Evolutionary conservation across 2,113 vertebrate genomes (phyloP).

Genomic region (Pteropus alecto): DNA sequence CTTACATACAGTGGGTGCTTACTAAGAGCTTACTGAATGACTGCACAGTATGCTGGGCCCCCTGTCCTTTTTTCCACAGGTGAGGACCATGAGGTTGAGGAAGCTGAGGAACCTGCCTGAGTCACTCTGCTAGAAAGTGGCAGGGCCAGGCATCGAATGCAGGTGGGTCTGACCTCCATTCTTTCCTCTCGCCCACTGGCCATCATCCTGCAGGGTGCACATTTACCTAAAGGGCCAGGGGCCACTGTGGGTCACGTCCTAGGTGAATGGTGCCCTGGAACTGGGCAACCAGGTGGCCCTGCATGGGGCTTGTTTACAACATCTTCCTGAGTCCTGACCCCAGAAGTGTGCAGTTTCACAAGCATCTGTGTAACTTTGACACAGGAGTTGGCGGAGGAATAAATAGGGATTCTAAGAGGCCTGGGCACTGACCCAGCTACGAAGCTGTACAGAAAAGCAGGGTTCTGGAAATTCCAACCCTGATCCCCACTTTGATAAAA

Average conservation of each 20-base stretch:
- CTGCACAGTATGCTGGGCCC: rapidly evolving
- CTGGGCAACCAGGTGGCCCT: background rate
- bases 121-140: background rate
- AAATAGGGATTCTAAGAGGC: background rate
- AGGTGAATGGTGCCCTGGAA: background rate
- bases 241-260: background rate
- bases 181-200: background rate
- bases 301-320: background rate
- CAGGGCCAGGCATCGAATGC: background rate
- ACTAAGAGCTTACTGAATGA: background rate
- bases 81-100: rapidly evolving
- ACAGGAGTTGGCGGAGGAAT: background rate
- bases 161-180: background rate
- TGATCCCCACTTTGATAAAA: background rate
- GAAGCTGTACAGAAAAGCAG: background rate
- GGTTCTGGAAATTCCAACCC: background rate
- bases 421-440: background rate
- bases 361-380: background rate
- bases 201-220: rapidly evolving
- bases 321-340: background rate
- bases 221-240: background rate
- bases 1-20: background rate
- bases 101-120: background rate
- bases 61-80: background rate
- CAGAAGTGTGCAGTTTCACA: background rate